Evolutionary conservation across 2,113 vertebrate genomes (phyloP), one percentile per base, ranked within the genome.

Genomic region (Empidonax alnorum): DNA sequence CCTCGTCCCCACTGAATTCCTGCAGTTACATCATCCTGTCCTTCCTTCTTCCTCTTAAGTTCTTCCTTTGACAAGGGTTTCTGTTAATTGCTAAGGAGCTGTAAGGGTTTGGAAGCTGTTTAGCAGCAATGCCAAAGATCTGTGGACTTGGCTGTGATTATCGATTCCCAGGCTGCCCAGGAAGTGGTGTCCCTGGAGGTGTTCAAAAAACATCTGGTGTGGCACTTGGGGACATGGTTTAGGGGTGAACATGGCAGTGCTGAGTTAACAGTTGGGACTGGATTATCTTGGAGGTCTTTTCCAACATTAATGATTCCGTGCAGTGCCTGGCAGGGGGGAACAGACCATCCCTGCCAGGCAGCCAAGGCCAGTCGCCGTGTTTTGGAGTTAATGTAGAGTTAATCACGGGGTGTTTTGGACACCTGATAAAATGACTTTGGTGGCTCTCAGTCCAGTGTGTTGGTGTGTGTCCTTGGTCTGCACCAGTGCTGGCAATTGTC

Each of bases 301-400:
- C 63, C 63, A 76, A 0, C 35, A 27, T 19, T 31, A 10, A 3
- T 47, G 79, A 10, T 13, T 46, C 63, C 13, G 30, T 68, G 53
- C 33, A 12, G 39, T 42, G 62, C 33, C 27, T 47, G 87, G 16
- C 19, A 6, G n/a, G 20, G 55, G 37, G 31, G 52, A 30, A 21
- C 37, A 33, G 62, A 72, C 69, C 2, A 2, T n/a, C 82, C 46
- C 66, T 81, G 69, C 44, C 50, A 10, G 50, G 44, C 73, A 20
- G 25, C 39, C 61, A 35, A 12, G 59, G 53, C 46, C n/a, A 7
- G 41, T 44, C 6, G 37, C 69, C 0, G 0, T 24, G 0, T 71
- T 87, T 65, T 22, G 17, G 33, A n/a, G 52, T 50, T 33, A 31
- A 23, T 8, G 24, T 13, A 3, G 35, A 55, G 42, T 66, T 89